Conservation (phyloP, 2,113 vertebrate genomes). For the Eudyptes chrysolophus region DNA sequence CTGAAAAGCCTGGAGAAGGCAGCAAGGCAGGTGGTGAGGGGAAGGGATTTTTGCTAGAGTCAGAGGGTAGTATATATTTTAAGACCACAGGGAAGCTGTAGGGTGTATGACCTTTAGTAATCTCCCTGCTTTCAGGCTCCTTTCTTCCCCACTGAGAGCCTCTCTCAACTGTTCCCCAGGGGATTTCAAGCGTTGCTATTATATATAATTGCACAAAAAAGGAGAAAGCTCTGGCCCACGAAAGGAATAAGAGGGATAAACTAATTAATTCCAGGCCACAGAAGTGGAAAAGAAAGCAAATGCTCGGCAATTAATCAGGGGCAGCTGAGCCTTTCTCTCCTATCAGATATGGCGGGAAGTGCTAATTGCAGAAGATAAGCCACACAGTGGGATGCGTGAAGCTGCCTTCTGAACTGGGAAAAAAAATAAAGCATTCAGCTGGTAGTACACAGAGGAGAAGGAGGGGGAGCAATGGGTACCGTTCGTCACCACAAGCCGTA, state of each 20-base stretch:
- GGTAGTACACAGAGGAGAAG: neutral
- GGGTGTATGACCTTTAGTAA: conserved; percentile 39
- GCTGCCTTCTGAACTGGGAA: conserved; percentile 16
- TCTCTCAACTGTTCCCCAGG: conserved; percentile 34
- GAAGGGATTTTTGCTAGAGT: conserved; percentile 27
- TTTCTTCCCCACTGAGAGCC: conserved; percentile 39
- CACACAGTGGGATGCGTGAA: conserved; percentile 1
- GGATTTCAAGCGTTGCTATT: conserved; percentile 23
- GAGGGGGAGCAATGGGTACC: neutral
- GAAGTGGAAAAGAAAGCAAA: conserved; percentile 64
- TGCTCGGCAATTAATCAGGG: conserved; percentile 55
- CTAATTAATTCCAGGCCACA: conserved; percentile 59
- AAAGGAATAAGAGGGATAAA: conserved; percentile 55
- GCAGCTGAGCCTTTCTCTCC: conserved; percentile 9
- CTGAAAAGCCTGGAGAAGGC: conserved; percentile 10
- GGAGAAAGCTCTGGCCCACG: conserved; percentile 9
- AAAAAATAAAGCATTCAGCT: neutral
- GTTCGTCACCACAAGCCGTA: rapidly evolving
- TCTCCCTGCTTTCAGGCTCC: conserved; percentile 39
- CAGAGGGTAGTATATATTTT: conserved; percentile 38
- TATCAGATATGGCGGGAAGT: conserved; percentile 15
- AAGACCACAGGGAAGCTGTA: conserved; percentile 11
- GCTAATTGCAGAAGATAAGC: conserved; percentile 66
- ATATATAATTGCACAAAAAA: conserved; percentile 47
- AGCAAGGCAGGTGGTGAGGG: neutral